Evolutionary conservation across 2,888 invertebrate genomes (phyloP).

Genomic region (Gastracanthus pulcherrimus): DNA sequence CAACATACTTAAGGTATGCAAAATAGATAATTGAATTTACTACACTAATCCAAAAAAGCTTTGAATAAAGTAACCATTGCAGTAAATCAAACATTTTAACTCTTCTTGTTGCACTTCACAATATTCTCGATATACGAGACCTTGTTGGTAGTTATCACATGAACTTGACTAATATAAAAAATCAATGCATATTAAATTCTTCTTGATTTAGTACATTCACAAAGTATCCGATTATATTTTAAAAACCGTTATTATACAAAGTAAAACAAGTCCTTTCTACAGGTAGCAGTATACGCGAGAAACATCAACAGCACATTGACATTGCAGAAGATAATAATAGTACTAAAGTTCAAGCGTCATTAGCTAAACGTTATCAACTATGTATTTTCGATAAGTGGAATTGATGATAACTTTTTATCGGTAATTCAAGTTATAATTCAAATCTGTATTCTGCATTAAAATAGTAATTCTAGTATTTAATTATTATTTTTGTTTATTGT

Average conservation of each 20-base stretch:
- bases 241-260: too few relatives aligned
- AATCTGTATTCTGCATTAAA: not conserved
- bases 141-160: too few relatives aligned
- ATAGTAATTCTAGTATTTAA: not conserved
- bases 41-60: conserved; percentile 25
- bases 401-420: not conserved
- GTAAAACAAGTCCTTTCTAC: too few relatives aligned
- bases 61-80: not conserved
- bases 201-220: not conserved
- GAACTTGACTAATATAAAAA: too few relatives aligned
- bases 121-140: too few relatives aligned
- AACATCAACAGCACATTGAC: not conserved
- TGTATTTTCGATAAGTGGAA: not conserved
- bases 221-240: not conserved
- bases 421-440: not conserved
- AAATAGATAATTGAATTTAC: conserved; percentile 48
- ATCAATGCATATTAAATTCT: not conserved
- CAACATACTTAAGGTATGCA: conserved; percentile 62
- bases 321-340: not conserved
- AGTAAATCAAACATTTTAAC: not conserved
- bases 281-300: not conserved
- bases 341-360: not conserved
- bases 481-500: not conserved
- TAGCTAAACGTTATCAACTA: not conserved
- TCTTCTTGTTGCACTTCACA: not conserved